Conservation (phyloP, 2,888 invertebrate species). For the Calameuta pallipes region DNA sequence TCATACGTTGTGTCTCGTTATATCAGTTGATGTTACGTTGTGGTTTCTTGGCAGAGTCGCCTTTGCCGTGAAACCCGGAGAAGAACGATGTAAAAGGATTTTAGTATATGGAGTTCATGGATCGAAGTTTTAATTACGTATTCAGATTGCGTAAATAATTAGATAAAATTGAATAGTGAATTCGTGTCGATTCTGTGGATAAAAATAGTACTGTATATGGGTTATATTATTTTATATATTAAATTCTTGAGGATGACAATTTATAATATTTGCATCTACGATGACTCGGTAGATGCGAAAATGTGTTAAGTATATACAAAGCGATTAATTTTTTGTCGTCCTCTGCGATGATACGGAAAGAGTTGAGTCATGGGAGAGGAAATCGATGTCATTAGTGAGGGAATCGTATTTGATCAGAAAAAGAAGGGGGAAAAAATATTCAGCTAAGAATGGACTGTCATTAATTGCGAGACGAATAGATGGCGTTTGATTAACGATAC, state of each 20-base stretch:
- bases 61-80: too few relatives aligned
- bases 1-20: neutral
- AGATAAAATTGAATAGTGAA: neutral
- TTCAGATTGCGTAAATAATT: neutral
- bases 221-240: neutral
- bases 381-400: neutral
- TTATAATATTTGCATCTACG: neutral
- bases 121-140: neutral
- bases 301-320: neutral
- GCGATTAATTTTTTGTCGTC: neutral
- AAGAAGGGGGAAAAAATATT: neutral
- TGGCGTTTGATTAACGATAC: neutral
- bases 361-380: neutral
- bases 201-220: neutral
- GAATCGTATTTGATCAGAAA: neutral
- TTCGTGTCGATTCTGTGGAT: neutral
- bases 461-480: neutral
- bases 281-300: neutral
- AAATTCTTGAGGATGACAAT: neutral
- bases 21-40: too few relatives aligned
- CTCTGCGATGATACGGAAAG: neutral
- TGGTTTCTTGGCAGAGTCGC: too few relatives aligned
- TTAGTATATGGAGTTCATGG: neutral
- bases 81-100: neutral
- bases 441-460: neutral